These are phyloP conservation scores for Magallana gigas DNA, from an alignment of 1,140 invertebrate genomes.

Conservation along the genomic window DNA sequence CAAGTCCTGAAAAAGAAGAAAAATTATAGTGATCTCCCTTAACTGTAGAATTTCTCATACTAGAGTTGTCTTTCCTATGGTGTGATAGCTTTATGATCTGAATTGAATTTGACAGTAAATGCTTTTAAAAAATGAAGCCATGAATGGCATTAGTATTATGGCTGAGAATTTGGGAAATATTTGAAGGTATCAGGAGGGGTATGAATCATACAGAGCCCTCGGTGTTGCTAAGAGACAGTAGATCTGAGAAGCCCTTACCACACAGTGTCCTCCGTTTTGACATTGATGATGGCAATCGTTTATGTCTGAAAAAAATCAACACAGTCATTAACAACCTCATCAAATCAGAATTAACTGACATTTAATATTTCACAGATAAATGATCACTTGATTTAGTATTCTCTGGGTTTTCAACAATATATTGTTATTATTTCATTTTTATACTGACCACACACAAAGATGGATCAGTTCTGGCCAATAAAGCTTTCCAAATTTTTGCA, in stretches of 20 bases:
- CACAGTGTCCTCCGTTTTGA: conserved; percentile 78
- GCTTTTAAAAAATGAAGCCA: background rate
- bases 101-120: background rate
- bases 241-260: conserved; percentile 66
- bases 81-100: background rate
- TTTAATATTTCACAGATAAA: conserved; percentile 22
- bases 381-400: conserved; percentile 2
- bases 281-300: conserved; percentile 77
- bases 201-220: conserved; percentile 5
- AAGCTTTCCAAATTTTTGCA: conserved; percentile 34
- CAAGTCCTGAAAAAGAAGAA: conserved; percentile 64
- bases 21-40: background rate
- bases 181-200: background rate
- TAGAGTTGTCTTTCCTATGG: background rate
- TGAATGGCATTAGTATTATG: background rate
- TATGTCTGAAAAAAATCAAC: conserved; percentile 67
- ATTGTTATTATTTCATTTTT: conserved; percentile 8
- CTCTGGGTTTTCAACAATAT: background rate
- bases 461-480: background rate
- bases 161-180: background rate
- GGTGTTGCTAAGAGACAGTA: background rate
- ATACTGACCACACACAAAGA: conserved; percentile 15
- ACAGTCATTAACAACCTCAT: background rate
- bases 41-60: background rate
- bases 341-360: conserved; percentile 4